These are phyloP conservation scores for Setipinna tenuifilis DNA, from an alignment of 2,797 vertebrate species.

Conservation along the genomic window DNA sequence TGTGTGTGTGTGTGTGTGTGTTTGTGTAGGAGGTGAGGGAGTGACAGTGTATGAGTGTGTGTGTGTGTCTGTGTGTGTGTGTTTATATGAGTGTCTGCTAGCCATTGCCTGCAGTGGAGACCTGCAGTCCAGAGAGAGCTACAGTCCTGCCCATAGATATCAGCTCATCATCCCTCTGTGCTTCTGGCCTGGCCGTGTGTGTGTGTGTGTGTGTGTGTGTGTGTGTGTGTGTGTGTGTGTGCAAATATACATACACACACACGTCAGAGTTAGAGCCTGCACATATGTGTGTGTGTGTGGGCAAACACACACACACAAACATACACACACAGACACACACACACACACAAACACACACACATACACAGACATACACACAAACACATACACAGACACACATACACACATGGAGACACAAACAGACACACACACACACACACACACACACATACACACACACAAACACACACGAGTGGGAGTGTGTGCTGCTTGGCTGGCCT, in stretches of 20 bases:
- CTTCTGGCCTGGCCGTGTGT: not conserved
- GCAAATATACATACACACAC: too few species aligned
- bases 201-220: too few species aligned
- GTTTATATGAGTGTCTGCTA: slow-evolving; percentile 5
- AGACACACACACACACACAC: slow-evolving; percentile 21
- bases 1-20: too few species aligned
- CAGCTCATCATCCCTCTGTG: not conserved
- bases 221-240: too few species aligned
- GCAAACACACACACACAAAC: too few species aligned
- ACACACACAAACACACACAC: too few species aligned
- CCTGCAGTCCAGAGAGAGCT: not conserved
- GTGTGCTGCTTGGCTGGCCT: slow-evolving; percentile 28
- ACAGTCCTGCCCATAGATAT: not conserved
- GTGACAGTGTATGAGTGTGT: too few species aligned
- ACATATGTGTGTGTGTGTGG: too few species aligned
- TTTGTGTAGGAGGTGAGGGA: too few species aligned
- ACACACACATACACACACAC: slow-evolving; percentile 34
- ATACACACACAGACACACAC: too few species aligned
- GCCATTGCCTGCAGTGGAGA: not conserved
- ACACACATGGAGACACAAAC: not conserved
- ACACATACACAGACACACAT: not conserved
- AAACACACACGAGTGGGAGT: not conserved
- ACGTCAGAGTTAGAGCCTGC: too few species aligned
- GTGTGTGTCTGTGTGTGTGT: slow-evolving; percentile 41
- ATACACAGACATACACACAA: not conserved